phyloP scores from a whole-genome alignment of 2,888 invertebrate genomes.

The Euzetes globulus region DNA sequence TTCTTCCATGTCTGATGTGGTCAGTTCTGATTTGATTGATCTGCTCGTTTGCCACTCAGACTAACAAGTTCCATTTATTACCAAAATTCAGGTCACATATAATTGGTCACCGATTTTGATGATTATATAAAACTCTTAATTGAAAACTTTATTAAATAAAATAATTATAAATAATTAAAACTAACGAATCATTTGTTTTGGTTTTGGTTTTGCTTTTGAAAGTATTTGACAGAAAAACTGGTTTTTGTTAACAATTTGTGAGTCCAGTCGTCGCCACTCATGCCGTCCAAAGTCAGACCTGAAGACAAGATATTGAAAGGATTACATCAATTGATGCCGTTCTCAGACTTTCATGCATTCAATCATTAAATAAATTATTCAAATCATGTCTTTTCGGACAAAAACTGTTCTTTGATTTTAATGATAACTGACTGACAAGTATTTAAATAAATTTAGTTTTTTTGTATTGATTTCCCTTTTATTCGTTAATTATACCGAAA shows the following conservation, averaged over 20 bases:
- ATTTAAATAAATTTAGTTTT: background rate
- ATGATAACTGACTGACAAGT: background rate
- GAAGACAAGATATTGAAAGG: background rate
- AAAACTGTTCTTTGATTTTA: conserved; percentile 1
- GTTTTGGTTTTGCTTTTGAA: too few relatives aligned
- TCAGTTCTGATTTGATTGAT: background rate
- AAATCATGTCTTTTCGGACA: background rate
- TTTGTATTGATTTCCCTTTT: background rate
- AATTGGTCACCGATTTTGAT: too few relatives aligned
- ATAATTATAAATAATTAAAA: background rate
- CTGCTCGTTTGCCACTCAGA: background rate
- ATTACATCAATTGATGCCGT: too few relatives aligned
- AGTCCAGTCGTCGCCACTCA: background rate
- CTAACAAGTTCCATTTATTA: too few relatives aligned
- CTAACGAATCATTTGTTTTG: background rate
- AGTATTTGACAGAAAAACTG: background rate
- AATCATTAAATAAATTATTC: background rate
- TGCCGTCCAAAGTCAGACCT: background rate
- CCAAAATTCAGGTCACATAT: too few relatives aligned
- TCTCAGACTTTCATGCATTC: too few relatives aligned
- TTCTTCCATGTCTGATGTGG: background rate
- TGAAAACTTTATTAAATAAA: background rate
- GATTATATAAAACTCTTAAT: too few relatives aligned
- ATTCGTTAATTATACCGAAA: too few relatives aligned
- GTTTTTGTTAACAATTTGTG: background rate